These are phyloP conservation scores for Sympetrum striolatum DNA, from an alignment of 2,888 invertebrate genomes.

Conservation along the genomic window DNA sequence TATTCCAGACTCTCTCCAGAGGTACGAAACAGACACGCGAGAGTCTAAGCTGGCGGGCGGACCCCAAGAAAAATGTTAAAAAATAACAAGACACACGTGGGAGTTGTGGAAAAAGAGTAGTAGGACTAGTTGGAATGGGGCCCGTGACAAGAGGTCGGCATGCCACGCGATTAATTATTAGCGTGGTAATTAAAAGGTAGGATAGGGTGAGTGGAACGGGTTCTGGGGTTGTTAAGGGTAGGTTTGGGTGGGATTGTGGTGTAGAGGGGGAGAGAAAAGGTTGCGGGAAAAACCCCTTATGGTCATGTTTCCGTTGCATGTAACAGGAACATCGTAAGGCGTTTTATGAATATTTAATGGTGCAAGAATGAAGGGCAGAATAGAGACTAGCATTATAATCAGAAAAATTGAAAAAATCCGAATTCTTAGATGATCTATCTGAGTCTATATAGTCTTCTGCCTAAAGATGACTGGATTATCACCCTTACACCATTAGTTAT, in stretches of 20 bases:
- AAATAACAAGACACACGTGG: neutral
- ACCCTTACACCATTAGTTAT: no score
- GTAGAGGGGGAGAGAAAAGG: neutral
- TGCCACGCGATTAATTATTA: slow-evolving; percentile 11
- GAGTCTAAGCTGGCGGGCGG: neutral
- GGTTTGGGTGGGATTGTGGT: neutral
- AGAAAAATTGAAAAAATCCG: no score
- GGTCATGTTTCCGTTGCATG: neutral
- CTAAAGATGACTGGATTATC: no score
- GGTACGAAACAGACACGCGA: neutral
- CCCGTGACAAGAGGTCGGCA: neutral
- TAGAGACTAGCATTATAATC: no score
- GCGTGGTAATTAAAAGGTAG: slow-evolving; percentile 6
- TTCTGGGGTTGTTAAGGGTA: neutral
- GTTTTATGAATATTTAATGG: no score
- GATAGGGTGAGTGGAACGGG: neutral
- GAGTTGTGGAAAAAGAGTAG: neutral
- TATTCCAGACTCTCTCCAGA: neutral
- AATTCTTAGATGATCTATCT: no score
- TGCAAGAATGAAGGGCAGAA: no score
- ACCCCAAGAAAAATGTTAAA: neutral
- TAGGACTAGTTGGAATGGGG: neutral
- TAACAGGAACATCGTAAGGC: no score
- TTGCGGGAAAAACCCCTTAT: neutral
- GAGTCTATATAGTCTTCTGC: no score